These are phyloP conservation scores for Psix sp. DNA, from an alignment of 1,140 invertebrate genomes.

Conservation along the genomic window DNA sequence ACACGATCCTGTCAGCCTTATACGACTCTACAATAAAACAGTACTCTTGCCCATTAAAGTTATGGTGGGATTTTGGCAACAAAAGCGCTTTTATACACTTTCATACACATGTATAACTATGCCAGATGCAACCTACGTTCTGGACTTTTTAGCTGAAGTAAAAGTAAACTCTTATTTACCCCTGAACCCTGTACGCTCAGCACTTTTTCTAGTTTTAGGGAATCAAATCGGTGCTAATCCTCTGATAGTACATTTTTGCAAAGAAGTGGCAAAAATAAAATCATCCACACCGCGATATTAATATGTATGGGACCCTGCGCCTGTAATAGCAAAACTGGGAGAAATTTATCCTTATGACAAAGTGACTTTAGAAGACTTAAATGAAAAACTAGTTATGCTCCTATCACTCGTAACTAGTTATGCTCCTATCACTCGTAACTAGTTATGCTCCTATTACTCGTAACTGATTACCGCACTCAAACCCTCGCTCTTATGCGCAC, in stretches of 20 bases:
- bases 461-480: slow-evolving; percentile 21
- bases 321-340: slow-evolving; percentile 11
- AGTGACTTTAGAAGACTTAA: slow-evolving; percentile 9
- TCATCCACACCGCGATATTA: slow-evolving; percentile 55
- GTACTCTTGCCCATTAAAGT: slow-evolving; percentile 12
- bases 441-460: slow-evolving; percentile 23
- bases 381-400: slow-evolving; percentile 20
- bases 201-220: slow-evolving; percentile 33
- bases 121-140: slow-evolving; percentile 13
- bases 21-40: slow-evolving; percentile 28
- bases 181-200: slow-evolving; percentile 50
- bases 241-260: slow-evolving; percentile 55
- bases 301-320: slow-evolving; percentile 50
- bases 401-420: slow-evolving; percentile 23
- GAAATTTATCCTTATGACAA: slow-evolving; percentile 10
- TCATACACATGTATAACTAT: too few relatives aligned
- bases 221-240: slow-evolving; percentile 29
- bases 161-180: slow-evolving; percentile 41
- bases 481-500: slow-evolving; percentile 11
- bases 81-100: too few relatives aligned
- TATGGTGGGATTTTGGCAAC: slow-evolving; percentile 42
- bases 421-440: slow-evolving; percentile 26
- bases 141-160: slow-evolving; percentile 31
- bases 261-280: slow-evolving; percentile 50
- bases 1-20: slow-evolving; percentile 53